Base-by-base conservation (phyloP, 2,113 vertebrate genomes). In the Paratilapia polleni region DNA sequence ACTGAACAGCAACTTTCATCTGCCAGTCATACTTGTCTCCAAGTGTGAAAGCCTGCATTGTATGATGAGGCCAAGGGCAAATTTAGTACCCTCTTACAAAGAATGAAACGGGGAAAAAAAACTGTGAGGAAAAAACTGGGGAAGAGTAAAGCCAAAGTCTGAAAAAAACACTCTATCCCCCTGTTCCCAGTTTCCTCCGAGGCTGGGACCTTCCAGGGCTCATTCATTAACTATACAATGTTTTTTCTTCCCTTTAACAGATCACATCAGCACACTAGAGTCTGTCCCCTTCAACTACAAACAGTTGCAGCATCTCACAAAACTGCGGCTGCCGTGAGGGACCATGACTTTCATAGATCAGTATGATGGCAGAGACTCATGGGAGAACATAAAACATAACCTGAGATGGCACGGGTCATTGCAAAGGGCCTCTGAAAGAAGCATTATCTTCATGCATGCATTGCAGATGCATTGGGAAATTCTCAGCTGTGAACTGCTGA, bases 171-270 rank as follows among this genome's bases (percentile, higher is more conserved):
- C 52, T 86, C 78, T 57, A 88, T 58, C 52, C 85, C 84, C 74
- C 66, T 85, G 88, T 84, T 88, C 38, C 74, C 79, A 83, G 87
- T 91, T 93, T 92, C 90, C 90, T 92, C 64, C 81, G 79, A 85
- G 81, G 87, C 82, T 59, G 76, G 31, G 80, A 75, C 83, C 87
- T 89, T 90, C 74, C 81, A 90, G 83, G 73, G 85, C 84, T 93
- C 88, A 90, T 89, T 93, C 92, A 92, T 81, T 83, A 88, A 82
- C 89, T 85, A 83, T 79, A 91, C 88, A 88, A 80, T 92, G 91
- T 93, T 94, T 94, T n/a, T 92, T 82, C 89, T 92, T 93, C 88
- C 88, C 84, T 88, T 88, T 88, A 88, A 88, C 82, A 93, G 87
- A 94, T 93, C 91, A 93, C 92, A 92, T 90, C 92, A 94, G 90